Percentiles rank a stretch among this genome's conserved stretches.
Evolutionary conservation across 2,113 vertebrate genomes (phyloP).

Genomic region (Chinchilla lanigera): DNA sequence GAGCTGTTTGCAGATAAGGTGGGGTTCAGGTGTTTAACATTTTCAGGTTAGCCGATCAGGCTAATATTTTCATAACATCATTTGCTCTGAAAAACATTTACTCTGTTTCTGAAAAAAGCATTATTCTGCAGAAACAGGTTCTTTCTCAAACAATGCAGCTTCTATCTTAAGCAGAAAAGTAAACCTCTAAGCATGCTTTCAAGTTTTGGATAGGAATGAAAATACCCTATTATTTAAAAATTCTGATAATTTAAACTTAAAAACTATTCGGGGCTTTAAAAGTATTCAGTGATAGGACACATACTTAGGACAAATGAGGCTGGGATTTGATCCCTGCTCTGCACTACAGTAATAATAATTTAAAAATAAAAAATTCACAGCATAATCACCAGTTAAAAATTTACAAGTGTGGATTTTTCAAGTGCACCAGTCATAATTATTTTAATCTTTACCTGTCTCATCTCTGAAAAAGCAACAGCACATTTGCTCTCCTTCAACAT

Average conservation of each 20-base stretch:
- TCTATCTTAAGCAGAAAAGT: conserved; percentile 6
- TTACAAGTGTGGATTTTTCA: neutral
- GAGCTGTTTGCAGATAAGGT: conserved; percentile 20
- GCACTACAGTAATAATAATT: neutral
- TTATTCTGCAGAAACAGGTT: neutral
- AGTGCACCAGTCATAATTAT: neutral
- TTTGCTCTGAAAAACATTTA: conserved; percentile 45
- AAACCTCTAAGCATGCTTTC: neutral
- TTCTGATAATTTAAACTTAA: neutral
- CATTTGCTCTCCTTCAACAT: neutral
- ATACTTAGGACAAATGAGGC: neutral
- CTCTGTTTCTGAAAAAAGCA: conserved; percentile 52
- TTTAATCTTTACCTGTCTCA: neutral
- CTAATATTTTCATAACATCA: conserved; percentile 18
- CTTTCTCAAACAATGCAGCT: neutral
- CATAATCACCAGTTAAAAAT: neutral
- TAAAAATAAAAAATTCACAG: neutral
- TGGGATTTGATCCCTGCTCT: neutral
- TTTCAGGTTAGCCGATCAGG: conserved; percentile 33
- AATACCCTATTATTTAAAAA: neutral
- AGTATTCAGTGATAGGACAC: neutral
- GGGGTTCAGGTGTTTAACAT: neutral
- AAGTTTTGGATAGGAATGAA: neutral
- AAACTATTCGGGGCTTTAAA: neutral
- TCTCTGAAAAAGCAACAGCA: neutral